A percentile compares a stretch with the other conserved stretches of the same genome.
These are phyloP conservation scores for Limnodromus scolopaceus DNA, from an alignment of 2,797 vertebrate species.

Conservation along the genomic window DNA sequence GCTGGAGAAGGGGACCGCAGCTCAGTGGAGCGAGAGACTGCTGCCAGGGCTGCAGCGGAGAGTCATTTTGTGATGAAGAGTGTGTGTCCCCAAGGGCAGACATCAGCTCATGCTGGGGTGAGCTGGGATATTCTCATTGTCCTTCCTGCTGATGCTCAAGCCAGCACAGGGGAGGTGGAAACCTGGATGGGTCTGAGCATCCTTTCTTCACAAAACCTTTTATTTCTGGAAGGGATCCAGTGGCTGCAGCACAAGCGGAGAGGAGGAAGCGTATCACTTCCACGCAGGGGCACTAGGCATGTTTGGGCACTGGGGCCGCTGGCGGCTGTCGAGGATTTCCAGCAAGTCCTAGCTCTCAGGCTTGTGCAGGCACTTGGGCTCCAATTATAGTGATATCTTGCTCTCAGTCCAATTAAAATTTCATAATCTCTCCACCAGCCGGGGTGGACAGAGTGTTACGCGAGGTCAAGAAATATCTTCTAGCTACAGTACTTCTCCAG, in stretches of 20 bases:
- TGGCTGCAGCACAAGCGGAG: neutral
- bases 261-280: neutral
- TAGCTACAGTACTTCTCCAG: constrained; percentile 58
- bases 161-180: neutral
- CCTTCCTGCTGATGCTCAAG: neutral
- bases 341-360: constrained; percentile 28
- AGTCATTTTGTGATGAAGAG: neutral
- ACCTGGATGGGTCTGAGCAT: neutral
- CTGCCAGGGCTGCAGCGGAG: neutral
- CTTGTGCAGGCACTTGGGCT: constrained; percentile 51
- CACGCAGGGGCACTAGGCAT: neutral
- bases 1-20: neutral
- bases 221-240: neutral
- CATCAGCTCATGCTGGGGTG: neutral
- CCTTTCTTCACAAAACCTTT: neutral
- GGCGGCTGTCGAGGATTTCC: neutral
- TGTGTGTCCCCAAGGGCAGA: neutral
- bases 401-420: constrained; percentile 77
- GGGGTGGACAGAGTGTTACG: constrained; percentile 53
- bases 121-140: neutral
- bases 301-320: neutral
- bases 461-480: constrained; percentile 73
- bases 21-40: neutral
- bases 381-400: constrained; percentile 76
- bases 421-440: constrained; percentile 66